Evolutionary conservation across 35 echinoderm and acorn worm species (phyloP), one percentile per base, ranked within the genome.

Genomic region (Heliocidaris erythrogramma): DNA sequence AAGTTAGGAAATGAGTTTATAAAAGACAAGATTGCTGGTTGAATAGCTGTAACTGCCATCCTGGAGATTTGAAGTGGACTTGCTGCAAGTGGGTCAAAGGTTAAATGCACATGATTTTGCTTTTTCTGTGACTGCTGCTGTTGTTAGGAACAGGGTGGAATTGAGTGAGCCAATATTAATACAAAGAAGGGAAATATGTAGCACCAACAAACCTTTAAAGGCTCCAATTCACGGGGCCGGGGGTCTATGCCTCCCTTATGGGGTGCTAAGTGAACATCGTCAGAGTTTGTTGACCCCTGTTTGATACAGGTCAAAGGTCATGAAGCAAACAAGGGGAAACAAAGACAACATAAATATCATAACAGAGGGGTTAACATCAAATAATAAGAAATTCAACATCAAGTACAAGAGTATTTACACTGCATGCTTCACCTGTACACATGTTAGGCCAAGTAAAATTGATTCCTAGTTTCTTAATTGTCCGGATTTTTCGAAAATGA

Each of bases 241-340:
- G 87, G 47, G 87, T 89, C 87, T 17, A 89, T 89, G 87, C 87
- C 87, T 17, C 87, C 87, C 87, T n/a, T 89, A 16, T 89, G 87
- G 87, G 87, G 87, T 89, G 87, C 31, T 32, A 48, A n/a, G 14
- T 89, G 87, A 89, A 89, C 47, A 13, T 89, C 87, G 2, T 89
- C 87, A 32, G 87, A 47, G 87, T 13, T 89, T 48, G 87, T 18
- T 89, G 87, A 89, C 31, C 87, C 47, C 87, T 89, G 47, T 78
- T 21, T 78, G 8, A 78, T 78, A 24, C 24, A 18, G 30, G 87
- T 89, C 87, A 89, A 89, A 89, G 87, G 87, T 89, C 87, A 32
- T 42, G 87, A 42, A 27, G 31, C 29, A 89, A 48, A 84, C 69
- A 84, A 89, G 65, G 65, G 65, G 21, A 78, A 27, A 78, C 65